Evolutionary conservation across 2,113 vertebrate species (phyloP).

Genomic region (Phoenicopterus ruber): DNA sequence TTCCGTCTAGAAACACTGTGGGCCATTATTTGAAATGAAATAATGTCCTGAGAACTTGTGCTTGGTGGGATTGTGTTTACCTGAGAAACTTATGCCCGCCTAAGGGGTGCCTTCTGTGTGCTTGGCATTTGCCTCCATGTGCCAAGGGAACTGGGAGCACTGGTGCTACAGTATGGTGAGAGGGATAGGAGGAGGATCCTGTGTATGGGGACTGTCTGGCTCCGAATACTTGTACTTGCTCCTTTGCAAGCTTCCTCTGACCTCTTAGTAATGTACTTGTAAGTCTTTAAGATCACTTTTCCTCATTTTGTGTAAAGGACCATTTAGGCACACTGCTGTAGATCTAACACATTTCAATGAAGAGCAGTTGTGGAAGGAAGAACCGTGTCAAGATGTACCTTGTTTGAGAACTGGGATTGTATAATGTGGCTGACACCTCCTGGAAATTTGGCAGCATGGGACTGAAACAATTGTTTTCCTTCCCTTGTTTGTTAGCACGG

Average conservation of each 20-base stretch:
- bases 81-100: background rate
- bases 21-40: background rate
- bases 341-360: background rate
- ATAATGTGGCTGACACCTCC: slow-evolving; percentile 31
- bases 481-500: slow-evolving; percentile 45
- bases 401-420: background rate
- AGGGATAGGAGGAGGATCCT: background rate
- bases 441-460: slow-evolving; percentile 21
- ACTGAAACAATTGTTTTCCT: slow-evolving; percentile 43
- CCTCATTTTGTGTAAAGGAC: background rate
- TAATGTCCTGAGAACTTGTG: background rate
- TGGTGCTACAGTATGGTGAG: background rate
- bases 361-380: background rate
- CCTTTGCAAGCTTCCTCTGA: background rate
- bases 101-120: background rate
- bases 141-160: background rate
- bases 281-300: background rate
- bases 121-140: background rate
- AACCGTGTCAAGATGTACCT: background rate
- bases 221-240: background rate
- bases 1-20: background rate
- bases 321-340: background rate
- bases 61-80: background rate
- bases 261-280: background rate
- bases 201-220: fast-evolving